Percentiles rank a stretch among this genome's conserved stretches.
Evolutionary conservation across 1,140 invertebrate genomes (phyloP).

Genomic region (Pseudomyrmex pallidus): DNA sequence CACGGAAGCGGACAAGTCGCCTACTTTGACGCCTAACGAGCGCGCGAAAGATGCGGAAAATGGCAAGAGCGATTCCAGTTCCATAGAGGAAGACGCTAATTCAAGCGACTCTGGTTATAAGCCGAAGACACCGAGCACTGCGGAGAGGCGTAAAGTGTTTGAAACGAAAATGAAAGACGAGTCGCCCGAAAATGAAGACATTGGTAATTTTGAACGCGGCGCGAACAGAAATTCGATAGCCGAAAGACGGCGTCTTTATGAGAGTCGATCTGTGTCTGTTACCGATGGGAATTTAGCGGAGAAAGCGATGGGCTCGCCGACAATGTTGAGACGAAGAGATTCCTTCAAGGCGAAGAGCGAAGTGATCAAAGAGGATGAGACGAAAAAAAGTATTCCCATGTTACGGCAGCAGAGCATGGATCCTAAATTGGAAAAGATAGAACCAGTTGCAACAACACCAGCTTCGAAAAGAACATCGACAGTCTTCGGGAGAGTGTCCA

Average conservation of each 20-base stretch:
- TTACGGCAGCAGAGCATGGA: conserved; percentile 86
- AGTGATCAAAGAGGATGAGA: conserved; percentile 86
- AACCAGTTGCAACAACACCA: conserved; percentile 84
- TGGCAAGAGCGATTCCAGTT: conserved; percentile 87
- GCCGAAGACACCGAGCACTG: conserved; percentile 91
- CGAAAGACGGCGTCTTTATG: conserved; percentile 91
- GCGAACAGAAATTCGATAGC: conserved; percentile 90
- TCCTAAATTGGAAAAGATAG: conserved; percentile 82
- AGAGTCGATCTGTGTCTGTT: conserved; percentile 88
- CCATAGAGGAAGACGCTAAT: conserved; percentile 88
- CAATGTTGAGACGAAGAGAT: conserved; percentile 88
- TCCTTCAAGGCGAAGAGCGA: conserved; percentile 87
- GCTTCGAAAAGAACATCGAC: conserved; percentile 93
- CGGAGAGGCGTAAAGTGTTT: conserved; percentile 90
- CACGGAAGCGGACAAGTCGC: conserved; percentile 78
- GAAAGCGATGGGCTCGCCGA: conserved; percentile 89
- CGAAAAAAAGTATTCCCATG: conserved; percentile 85
- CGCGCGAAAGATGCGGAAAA: conserved; percentile 83
- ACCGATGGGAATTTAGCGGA: conserved; percentile 87
- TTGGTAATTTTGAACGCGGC: conserved; percentile 86
- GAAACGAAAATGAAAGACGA: conserved; percentile 86
- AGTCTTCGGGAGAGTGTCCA: conserved; percentile 95
- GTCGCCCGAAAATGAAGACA: conserved; percentile 83
- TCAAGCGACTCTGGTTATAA: conserved; percentile 87
- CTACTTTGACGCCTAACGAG: conserved; percentile 75